phyloP scores from a whole-genome alignment of 1,140 invertebrate genomes.

The Daktulosphaira vitifoliae region DNA sequence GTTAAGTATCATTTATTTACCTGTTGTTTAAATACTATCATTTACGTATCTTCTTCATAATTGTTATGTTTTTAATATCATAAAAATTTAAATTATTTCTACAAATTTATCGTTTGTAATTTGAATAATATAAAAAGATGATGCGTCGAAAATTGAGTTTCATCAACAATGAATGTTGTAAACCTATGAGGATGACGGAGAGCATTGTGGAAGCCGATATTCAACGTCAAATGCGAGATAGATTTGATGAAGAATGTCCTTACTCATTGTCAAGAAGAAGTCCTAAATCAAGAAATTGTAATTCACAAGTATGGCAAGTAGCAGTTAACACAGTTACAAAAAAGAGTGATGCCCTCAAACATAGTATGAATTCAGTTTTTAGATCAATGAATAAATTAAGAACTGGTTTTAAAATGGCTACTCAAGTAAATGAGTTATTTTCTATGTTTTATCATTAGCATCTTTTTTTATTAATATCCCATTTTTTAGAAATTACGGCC shows the following conservation, averaged over 20 bases:
- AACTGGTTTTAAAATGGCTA: not conserved
- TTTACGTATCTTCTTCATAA: no score
- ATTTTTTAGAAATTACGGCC: slow-evolving; percentile 49
- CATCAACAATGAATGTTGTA: not conserved
- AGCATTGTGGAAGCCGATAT: slow-evolving; percentile 30
- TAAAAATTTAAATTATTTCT: no score
- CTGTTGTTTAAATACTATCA: no score
- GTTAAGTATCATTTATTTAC: no score
- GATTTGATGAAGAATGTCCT: slow-evolving; percentile 44
- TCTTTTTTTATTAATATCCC: not conserved
- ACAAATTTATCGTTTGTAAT: no score
- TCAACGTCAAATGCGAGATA: slow-evolving; percentile 44
- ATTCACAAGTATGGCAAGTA: slow-evolving; percentile 20
- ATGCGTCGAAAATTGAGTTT: slow-evolving; percentile 22
- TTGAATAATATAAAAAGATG: not conserved
- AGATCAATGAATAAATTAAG: slow-evolving; percentile 17
- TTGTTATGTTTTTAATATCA: no score
- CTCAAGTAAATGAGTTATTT: not conserved
- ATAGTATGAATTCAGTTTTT: slow-evolving; percentile 3
- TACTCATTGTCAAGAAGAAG: slow-evolving; percentile 13
- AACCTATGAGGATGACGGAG: not conserved
- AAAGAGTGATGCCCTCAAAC: not conserved
- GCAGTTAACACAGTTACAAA: not conserved
- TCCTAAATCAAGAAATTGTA: not conserved
- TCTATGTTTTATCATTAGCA: not conserved